Evolutionary conservation across 1,140 invertebrate genomes (phyloP).

Genomic region (Panagrolaimus sp.): DNA sequence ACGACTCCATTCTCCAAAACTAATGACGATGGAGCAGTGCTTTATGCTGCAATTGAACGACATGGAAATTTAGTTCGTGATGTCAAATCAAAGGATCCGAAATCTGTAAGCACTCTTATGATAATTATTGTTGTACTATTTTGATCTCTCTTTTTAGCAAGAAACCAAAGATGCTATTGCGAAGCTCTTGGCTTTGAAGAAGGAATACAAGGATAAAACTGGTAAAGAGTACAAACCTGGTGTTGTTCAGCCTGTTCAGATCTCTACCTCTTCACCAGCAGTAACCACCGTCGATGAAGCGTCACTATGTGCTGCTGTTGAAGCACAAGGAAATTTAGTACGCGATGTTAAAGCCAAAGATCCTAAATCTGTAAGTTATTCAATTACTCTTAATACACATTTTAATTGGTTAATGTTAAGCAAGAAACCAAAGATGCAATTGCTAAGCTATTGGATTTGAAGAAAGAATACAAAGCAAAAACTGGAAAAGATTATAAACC

Average conservation of each 20-base stretch:
- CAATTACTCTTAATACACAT: slow-evolving; percentile 37
- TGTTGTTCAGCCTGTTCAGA: slow-evolving; percentile 11
- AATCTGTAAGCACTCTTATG: slow-evolving; percentile 22
- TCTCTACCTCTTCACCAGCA: slow-evolving; percentile 18
- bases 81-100: slow-evolving; percentile 40
- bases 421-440: slow-evolving; percentile 41
- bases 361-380: slow-evolving; percentile 31
- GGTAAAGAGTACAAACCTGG: slow-evolving; percentile 41
- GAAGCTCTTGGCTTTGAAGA: slow-evolving; percentile 40
- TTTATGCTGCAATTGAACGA: slow-evolving; percentile 28
- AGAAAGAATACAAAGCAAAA: slow-evolving; percentile 38
- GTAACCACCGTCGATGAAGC: background rate
- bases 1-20: slow-evolving; percentile 20
- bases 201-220: slow-evolving; percentile 37
- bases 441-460: slow-evolving; percentile 39
- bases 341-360: slow-evolving; percentile 45
- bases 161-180: slow-evolving; percentile 44
- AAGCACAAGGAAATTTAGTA: slow-evolving; percentile 37
- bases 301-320: slow-evolving; percentile 22
- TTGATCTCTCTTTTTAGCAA: slow-evolving; percentile 17
- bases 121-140: background rate
- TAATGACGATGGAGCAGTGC: background rate
- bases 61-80: slow-evolving; percentile 44
- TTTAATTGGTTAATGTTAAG: slow-evolving; percentile 38
- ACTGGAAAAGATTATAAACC: slow-evolving; percentile 31